These are phyloP conservation scores for Lordiphosa clarofinis DNA, from an alignment of 1,140 invertebrate species.

Conservation along the genomic window DNA sequence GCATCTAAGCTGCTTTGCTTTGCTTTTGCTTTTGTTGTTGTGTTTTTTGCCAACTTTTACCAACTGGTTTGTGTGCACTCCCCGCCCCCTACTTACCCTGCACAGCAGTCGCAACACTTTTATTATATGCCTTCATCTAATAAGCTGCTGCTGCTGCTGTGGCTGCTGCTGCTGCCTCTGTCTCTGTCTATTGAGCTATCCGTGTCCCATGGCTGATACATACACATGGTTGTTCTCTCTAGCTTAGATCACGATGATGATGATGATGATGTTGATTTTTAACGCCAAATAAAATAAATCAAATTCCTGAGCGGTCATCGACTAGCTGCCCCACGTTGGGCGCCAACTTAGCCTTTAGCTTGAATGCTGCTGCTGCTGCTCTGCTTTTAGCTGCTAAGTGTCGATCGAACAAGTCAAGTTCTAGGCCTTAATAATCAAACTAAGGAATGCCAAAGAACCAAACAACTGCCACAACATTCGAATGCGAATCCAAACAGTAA, in stretches of 20 bases:
- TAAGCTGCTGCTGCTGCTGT: conserved; percentile 55
- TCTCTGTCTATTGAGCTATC: conserved; percentile 66
- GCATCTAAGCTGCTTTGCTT: conserved; percentile 71
- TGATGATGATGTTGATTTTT: conserved; percentile 38
- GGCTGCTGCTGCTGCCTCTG: conserved; percentile 21
- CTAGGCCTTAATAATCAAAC: conserved; percentile 57
- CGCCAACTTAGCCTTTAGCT: conserved; percentile 11
- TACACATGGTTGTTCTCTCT: conserved; percentile 64
- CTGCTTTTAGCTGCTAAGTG: conserved; percentile 34
- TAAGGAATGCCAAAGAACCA: conserved; percentile 36
- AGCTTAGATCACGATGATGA: conserved; percentile 66
- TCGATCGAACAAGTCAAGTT: conserved; percentile 55
- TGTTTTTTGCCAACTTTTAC: conserved; percentile 59
- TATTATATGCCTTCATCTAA: conserved; percentile 77
- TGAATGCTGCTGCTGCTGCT: background rate
- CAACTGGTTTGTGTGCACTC: conserved; percentile 63
- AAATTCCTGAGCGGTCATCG: conserved; percentile 71
- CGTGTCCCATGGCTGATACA: conserved; percentile 73
- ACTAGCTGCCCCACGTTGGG: conserved; percentile 29
- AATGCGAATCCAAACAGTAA: conserved; percentile 28
- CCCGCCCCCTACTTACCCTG: background rate
- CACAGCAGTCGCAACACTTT: conserved; percentile 67
- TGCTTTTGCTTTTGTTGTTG: conserved; percentile 19
- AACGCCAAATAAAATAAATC: conserved; percentile 78
- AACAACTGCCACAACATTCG: conserved; percentile 16